Evolutionary conservation across 2,888 invertebrate genomes (phyloP).

Genomic region (Carterocephalus palaemon): DNA sequence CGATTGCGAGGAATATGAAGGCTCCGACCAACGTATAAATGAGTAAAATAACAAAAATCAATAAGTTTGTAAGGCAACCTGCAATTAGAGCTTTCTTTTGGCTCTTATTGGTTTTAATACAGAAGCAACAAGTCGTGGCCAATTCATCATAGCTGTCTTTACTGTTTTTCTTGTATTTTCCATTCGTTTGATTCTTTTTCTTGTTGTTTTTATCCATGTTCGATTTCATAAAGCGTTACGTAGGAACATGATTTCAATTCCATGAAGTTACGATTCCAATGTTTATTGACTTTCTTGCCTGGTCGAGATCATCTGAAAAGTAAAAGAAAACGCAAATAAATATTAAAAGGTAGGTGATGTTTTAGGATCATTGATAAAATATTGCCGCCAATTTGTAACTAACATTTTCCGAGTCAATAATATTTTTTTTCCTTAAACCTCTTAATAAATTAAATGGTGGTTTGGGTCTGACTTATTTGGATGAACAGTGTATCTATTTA

Average conservation of each 20-base stretch:
- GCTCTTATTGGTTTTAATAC: slow-evolving; percentile 70
- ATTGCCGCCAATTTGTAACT: background rate
- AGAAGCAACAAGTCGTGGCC: slow-evolving; percentile 69
- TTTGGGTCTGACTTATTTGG: too few relatives aligned
- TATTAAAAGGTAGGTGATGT: background rate
- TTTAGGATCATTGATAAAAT: background rate
- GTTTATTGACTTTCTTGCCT: slow-evolving; percentile 8
- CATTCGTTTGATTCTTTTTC: slow-evolving; percentile 68
- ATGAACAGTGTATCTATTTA: too few relatives aligned
- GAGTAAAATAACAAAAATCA: slow-evolving; percentile 88
- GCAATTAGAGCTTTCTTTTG: slow-evolving; percentile 76
- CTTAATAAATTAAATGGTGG: too few relatives aligned
- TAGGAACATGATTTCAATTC: slow-evolving; percentile 35
- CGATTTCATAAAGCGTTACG: slow-evolving; percentile 34
- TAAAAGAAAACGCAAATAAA: background rate
- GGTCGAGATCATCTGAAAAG: slow-evolving; percentile 11
- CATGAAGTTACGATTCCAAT: slow-evolving; percentile 40
- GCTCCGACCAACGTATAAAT: slow-evolving; percentile 87
- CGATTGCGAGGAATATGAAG: slow-evolving; percentile 91
- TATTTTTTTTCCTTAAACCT: too few relatives aligned
- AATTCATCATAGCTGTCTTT: slow-evolving; percentile 68
- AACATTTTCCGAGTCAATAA: too few relatives aligned
- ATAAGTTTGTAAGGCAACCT: slow-evolving; percentile 87
- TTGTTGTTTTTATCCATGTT: slow-evolving; percentile 72
- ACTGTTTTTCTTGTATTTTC: slow-evolving; percentile 68